Conservation (phyloP, 2,888 invertebrate species). For the Pseudococcus longispinus region DNA sequence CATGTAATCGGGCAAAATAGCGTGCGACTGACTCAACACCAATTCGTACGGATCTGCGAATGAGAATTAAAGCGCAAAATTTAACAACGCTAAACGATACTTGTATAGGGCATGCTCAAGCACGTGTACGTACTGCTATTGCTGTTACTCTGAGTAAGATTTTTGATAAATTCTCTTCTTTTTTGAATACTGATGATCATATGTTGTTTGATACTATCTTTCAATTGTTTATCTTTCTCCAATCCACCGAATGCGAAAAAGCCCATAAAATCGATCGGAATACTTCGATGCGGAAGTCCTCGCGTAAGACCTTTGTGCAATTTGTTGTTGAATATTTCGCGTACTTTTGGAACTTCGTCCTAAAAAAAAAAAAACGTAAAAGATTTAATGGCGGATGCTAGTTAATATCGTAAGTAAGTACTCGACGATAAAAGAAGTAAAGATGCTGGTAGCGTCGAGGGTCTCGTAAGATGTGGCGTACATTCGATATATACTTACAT, state of each 20-base stretch:
- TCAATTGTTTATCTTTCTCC: constrained; percentile 82
- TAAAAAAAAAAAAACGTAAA: no score
- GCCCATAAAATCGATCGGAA: constrained; percentile 96
- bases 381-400: no score
- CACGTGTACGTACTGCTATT: constrained; percentile 40
- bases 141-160: constrained; percentile 71
- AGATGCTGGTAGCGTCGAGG: no score
- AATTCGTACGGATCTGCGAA: constrained; percentile 42
- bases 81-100: neutral
- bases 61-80: neutral
- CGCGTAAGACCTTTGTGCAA: constrained; percentile 86
- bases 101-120: neutral
- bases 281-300: constrained; percentile 85
- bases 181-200: constrained; percentile 87
- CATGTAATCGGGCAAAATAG: constrained; percentile 94
- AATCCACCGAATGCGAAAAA: constrained; percentile 90
- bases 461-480: no score
- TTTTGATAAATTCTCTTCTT: constrained; percentile 89
- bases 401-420: no score
- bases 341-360: constrained; percentile 78
- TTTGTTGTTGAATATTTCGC: constrained; percentile 87
- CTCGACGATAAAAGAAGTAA: no score
- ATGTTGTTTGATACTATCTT: constrained; percentile 74
- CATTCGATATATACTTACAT: constrained; percentile 67
- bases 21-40: constrained; percentile 47